Percentiles rank a stretch among this genome's conserved stretches.
Conservation (phyloP, 1,140 invertebrate genomes). For the roundworm (Caenorhabditis elegans) region DNA sequence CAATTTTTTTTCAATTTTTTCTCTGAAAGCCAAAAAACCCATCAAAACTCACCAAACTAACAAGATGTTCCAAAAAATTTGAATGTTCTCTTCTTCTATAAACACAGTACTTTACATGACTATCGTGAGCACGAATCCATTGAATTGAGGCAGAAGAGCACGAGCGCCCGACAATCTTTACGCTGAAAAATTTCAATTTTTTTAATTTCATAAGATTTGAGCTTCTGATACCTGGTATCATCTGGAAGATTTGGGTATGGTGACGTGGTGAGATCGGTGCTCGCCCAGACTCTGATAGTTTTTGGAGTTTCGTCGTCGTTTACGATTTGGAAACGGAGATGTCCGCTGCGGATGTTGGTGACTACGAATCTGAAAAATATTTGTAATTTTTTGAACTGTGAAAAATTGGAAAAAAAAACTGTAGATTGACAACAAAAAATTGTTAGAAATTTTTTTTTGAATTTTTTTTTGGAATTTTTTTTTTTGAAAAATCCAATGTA, state of each 20-base stretch:
- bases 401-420: no score
- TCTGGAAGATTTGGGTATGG: conserved; percentile 53
- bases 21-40: no score
- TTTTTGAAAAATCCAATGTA: no score
- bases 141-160: conserved; percentile 47
- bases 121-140: conserved; percentile 48
- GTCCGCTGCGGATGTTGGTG: conserved; percentile 35
- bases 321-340: conserved; percentile 47
- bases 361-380: conserved; percentile 47
- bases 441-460: background rate
- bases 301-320: conserved; percentile 49
- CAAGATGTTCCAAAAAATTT: conserved; percentile 52
- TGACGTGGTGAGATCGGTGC: conserved; percentile 37
- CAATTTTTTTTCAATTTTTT: no score
- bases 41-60: conserved; percentile 40
- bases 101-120: conserved; percentile 49
- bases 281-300: conserved; percentile 48
- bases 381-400: no score
- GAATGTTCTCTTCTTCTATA: conserved; percentile 47
- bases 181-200: conserved; percentile 40
- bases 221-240: conserved; percentile 44
- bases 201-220: background rate
- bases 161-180: conserved; percentile 43
- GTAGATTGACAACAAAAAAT: no score
- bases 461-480: background rate